Percentiles rank a stretch among this genome's conserved stretches.
Conservation (phyloP, 2,888 invertebrate genomes). For the Eledona agricola region DNA sequence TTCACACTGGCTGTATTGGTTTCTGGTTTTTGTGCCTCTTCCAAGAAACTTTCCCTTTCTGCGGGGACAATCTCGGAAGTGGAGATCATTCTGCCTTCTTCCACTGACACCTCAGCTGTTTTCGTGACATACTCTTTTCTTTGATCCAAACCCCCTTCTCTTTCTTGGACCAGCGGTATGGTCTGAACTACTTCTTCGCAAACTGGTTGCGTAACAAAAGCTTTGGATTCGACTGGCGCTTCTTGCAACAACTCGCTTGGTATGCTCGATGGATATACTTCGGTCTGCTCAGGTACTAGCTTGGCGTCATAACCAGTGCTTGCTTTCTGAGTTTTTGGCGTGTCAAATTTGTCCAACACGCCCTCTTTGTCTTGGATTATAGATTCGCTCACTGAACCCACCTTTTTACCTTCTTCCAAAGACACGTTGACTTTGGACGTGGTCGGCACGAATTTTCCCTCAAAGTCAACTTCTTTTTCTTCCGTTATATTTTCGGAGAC, state of each 20-base stretch:
- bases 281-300: conserved; percentile 60
- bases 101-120: conserved; percentile 60
- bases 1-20: conserved; percentile 52
- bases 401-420: conserved; percentile 64
- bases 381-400: conserved; percentile 60
- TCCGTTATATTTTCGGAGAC: conserved; percentile 62
- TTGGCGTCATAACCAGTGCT: conserved; percentile 56
- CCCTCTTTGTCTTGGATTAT: conserved; percentile 57
- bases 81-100: conserved; percentile 60
- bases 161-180: conserved; percentile 56
- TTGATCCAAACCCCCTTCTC: conserved; percentile 49
- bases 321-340: conserved; percentile 56
- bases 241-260: conserved; percentile 37
- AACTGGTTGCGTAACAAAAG: conserved; percentile 54
- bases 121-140: conserved; percentile 47
- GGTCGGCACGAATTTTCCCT: conserved; percentile 63
- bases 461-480: conserved; percentile 66
- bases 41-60: conserved; percentile 63
- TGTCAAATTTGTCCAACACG: conserved; percentile 44
- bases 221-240: conserved; percentile 40
- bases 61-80: conserved; percentile 64
- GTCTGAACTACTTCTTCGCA: conserved; percentile 54
- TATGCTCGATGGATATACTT: conserved; percentile 31
- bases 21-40: conserved; percentile 53
- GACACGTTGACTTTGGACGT: conserved; percentile 62